Percentiles rank a stretch among this genome's conserved stretches.
Conservation (phyloP, 2,888 invertebrate species). For the Nomada fabriciana region DNA sequence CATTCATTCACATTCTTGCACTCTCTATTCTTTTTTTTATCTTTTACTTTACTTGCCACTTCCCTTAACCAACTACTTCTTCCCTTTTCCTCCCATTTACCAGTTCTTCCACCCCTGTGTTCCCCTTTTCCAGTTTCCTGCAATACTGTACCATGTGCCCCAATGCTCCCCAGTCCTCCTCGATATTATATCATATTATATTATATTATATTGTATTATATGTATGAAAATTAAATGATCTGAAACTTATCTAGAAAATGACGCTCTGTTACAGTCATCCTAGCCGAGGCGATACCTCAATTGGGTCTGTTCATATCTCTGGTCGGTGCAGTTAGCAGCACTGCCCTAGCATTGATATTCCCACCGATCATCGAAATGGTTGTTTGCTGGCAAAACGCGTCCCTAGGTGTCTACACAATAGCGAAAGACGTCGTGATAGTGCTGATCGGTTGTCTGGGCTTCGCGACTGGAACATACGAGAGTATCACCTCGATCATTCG, state of each 20-base stretch:
- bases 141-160: no score
- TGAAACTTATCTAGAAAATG: neutral
- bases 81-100: no score
- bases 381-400: conserved; percentile 87
- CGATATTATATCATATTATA: no score
- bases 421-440: conserved; percentile 88
- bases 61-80: no score
- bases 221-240: no score
- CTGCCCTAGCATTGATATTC: conserved; percentile 93
- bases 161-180: no score
- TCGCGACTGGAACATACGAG: conserved; percentile 91
- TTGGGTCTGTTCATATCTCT: conserved; percentile 95
- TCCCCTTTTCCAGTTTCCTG: no score
- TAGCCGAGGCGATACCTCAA: conserved; percentile 94
- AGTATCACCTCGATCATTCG: conserved; percentile 88
- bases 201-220: no score
- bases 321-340: conserved; percentile 95
- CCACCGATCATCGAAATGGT: conserved; percentile 95
- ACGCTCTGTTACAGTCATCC: conserved; percentile 88
- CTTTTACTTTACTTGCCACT: no score
- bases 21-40: no score
- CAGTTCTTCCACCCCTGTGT: no score
- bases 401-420: conserved; percentile 83
- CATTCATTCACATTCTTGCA: no score
- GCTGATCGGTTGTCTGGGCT: conserved; percentile 89